A percentile compares a stretch with the other conserved stretches of the same genome.
These are phyloP conservation scores for Seriola quinqueradiata DNA, from an alignment of 2,113 vertebrate species.

Conservation along the genomic window DNA sequence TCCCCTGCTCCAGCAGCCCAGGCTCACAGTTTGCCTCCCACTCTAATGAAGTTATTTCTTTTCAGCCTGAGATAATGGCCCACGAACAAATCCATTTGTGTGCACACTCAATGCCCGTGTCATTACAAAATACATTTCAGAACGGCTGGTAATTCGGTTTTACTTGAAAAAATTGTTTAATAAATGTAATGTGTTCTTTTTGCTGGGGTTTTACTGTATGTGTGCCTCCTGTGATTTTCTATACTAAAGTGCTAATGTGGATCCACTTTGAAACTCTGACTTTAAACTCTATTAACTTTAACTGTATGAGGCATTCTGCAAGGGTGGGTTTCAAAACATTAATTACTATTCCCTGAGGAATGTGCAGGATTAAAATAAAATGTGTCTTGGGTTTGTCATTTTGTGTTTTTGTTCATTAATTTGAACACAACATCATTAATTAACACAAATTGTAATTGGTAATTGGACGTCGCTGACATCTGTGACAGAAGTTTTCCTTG, in stretches of 20 bases:
- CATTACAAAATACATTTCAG: constrained; percentile 50
- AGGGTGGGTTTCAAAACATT: background rate
- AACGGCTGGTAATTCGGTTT: constrained; percentile 43
- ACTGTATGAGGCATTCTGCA: background rate
- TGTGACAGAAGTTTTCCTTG: background rate
- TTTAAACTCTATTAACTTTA: constrained; percentile 7
- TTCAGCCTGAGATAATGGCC: constrained; percentile 51
- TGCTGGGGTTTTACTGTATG: background rate
- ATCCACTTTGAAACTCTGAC: constrained; percentile 18
- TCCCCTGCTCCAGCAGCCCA: constrained; percentile 37
- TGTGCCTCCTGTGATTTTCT: constrained; percentile 4
- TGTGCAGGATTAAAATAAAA: constrained; percentile 28
- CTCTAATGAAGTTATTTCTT: constrained; percentile 63
- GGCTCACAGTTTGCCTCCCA: constrained; percentile 1
- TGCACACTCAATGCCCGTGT: constrained; percentile 49
- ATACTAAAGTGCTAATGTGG: background rate
- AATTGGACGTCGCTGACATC: constrained; percentile 17
- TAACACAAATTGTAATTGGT: background rate
- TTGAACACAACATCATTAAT: constrained; percentile 23
- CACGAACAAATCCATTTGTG: constrained; percentile 53
- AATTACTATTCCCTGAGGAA: constrained; percentile 25
- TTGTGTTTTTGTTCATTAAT: constrained; percentile 7
- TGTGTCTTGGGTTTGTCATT: constrained; percentile 11
- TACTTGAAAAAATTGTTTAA: constrained; percentile 19
- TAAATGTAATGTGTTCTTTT: constrained; percentile 22